Evolutionary conservation across 1,140 invertebrate species (phyloP).

Genomic region (Ceratosolen solmsi): DNA sequence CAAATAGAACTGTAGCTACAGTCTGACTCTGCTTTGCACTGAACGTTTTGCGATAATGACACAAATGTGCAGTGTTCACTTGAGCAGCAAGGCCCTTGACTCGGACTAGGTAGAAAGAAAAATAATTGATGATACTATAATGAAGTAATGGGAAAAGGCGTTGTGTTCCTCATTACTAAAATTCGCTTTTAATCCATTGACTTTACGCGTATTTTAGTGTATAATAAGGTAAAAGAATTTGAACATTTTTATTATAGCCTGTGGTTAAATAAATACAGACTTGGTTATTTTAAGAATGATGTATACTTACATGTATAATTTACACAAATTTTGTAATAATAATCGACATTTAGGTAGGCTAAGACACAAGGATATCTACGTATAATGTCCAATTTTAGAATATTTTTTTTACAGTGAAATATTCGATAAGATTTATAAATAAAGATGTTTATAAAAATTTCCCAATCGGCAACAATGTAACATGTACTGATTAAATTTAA

Average conservation of each 20-base stretch:
- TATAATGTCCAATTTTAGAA: too few relatives aligned
- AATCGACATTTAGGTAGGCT: too few relatives aligned
- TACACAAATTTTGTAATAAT: too few relatives aligned
- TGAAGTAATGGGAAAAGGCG: not conserved
- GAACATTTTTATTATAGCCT: not conserved
- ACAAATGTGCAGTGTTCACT: conserved; percentile 88
- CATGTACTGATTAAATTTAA: too few relatives aligned
- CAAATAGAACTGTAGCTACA: conserved; percentile 91
- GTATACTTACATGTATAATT: too few relatives aligned
- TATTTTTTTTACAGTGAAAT: too few relatives aligned
- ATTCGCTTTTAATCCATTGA: not conserved
- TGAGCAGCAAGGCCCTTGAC: conserved; percentile 96
- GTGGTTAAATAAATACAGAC: not conserved
- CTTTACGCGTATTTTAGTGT: not conserved
- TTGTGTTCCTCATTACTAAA: not conserved
- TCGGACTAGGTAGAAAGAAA: conserved; percentile 83
- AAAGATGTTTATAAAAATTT: too few relatives aligned
- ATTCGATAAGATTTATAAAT: too few relatives aligned
- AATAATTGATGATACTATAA: not conserved
- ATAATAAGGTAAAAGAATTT: not conserved
- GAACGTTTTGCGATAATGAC: conserved; percentile 75
- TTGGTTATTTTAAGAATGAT: too few relatives aligned
- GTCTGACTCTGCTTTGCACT: conserved; percentile 89
- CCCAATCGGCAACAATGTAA: too few relatives aligned
- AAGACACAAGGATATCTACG: too few relatives aligned